Base-by-base conservation (phyloP, 2,888 invertebrate genomes). In the Hybos culiciformis region DNA sequence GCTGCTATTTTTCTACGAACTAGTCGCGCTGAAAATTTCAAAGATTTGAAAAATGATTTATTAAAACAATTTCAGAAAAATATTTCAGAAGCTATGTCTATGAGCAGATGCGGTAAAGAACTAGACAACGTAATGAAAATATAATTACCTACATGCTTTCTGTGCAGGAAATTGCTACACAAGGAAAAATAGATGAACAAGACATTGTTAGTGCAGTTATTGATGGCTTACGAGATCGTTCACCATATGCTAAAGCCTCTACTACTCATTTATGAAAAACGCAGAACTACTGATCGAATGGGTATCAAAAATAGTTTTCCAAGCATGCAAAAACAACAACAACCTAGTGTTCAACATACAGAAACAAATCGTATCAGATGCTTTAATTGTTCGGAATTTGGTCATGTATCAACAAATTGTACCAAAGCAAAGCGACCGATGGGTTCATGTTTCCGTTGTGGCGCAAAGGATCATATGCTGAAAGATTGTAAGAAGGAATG, bases 151-250 rank as follows among this genome's bases (percentile, higher is more conserved):
- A 43, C 31, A 37, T 44, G 29, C 20, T 43, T 23, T 11, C 39
- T 3, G 33, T 43, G 37, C 38, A 34, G 19, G 44, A 40, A 34
- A 44, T 44, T n/a, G 36, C 37, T n/a, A 23, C 39, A 11, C 21
- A 43, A 34, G 14, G 14, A 20, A 11, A 21, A 12, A 11, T 41
- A 18, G 41, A 26, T 11, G 34, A 41, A 26, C 26, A 18, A 6
- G 26, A 39, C 6, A 24, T 39, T 12, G 31, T 39, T 8, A n/a
- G 5, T 9, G 39, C 39, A 11, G 19, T 19, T 18, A 39, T 39
- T 31, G 39, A 39, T n/a, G 39, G 39, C 4, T 19, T 31, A 4
- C 4, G 31, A 5, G 39, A 39, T 23, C 24, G 32, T 11, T 33
- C 21, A 14, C 32, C 33, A 3, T 41, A 41, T 19, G 26, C 41